Base-by-base conservation (phyloP, 2,797 vertebrate genomes). In the Hippocampus kuda region DNA sequence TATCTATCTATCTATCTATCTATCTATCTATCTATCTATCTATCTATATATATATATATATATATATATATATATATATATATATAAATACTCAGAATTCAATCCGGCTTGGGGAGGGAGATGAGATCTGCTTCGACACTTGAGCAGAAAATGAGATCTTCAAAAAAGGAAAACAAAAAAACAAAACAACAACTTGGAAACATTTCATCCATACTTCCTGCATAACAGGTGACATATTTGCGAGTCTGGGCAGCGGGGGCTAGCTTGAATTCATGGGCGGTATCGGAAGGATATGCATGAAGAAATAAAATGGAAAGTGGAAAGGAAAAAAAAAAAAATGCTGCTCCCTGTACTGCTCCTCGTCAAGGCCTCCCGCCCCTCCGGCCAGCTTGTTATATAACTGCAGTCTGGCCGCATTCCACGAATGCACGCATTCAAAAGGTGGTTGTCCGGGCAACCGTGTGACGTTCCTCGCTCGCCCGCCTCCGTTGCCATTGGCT, bases 351-450 rank as follows among this genome's bases (percentile, higher is more conserved):
- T 77, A 77, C 75, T 73, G 67, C 82, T 82, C 74, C 81, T 75
- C 71, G 70, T 75, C 76, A 57, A 74, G 73, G 73, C 81, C 83
- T 74, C 78, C 76, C 5, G 3, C 78, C 81, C 84, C 83, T 71
- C 83, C 84, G 81, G 48, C 74, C 81, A 71, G 72, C 72, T 80
- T 89, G 88, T 92, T 91, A 91, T 90, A 90, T 91, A 92, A 92
- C 89, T 69, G 72, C 85, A 67, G 86, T 89, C 88, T 91, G 91
- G 88, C 88, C 34, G 59, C 86, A 88, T 91, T 91, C 91, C 90
- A 89, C 27, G 74, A 88, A 88, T 86, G 86, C 82, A 71, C 86
- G 89, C 88, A 87, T 89, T 90, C 87, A 91, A 85, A 86, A 85
- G 80, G 80, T 85, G 86, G 90, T 91, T 86, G 84, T 79, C 89